A percentile compares a stretch with the other conserved stretches of the same genome.
phyloP scores from a whole-genome alignment of 2,113 vertebrate genomes.

The Podocnemis expansa region DNA sequence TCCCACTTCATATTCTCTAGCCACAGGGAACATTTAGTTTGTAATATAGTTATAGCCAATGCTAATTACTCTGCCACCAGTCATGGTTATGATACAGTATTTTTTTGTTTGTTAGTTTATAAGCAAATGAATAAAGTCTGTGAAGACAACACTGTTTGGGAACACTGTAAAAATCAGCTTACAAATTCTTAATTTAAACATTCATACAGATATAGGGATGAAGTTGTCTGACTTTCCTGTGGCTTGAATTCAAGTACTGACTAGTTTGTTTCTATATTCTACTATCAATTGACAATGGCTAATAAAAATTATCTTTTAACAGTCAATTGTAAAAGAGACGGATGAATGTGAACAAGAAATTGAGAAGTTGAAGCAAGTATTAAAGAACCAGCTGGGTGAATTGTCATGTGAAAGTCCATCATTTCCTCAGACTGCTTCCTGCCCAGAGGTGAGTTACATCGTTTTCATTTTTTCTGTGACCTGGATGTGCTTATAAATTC shows the following conservation, averaged over 20 bases:
- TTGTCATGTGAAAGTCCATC: constrained; percentile 36
- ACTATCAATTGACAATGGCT: constrained; percentile 8
- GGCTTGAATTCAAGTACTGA: background rate
- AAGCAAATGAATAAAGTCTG: background rate
- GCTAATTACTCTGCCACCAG: rapidly evolving
- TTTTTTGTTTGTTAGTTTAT: background rate
- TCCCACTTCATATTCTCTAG: background rate
- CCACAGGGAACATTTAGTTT: background rate
- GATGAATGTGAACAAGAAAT: constrained; percentile 77
- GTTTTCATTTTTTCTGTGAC: background rate
- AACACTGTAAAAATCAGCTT: background rate
- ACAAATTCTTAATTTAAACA: background rate
- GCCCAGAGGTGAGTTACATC: constrained; percentile 68
- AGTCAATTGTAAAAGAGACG: constrained; percentile 77
- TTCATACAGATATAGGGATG: background rate
- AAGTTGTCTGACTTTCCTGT: background rate
- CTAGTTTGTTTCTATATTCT: background rate
- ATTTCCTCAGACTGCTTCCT: background rate
- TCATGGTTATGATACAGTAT: background rate
- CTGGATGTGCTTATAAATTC: background rate
- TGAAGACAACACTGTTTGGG: background rate
- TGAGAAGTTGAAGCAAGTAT: constrained; percentile 70
- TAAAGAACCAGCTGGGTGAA: constrained; percentile 67
- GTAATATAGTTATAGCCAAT: background rate
- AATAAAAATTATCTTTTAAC: constrained; percentile 24